Base-by-base conservation (phyloP, 2,888 invertebrate species). In the Spodoptera littoralis region DNA sequence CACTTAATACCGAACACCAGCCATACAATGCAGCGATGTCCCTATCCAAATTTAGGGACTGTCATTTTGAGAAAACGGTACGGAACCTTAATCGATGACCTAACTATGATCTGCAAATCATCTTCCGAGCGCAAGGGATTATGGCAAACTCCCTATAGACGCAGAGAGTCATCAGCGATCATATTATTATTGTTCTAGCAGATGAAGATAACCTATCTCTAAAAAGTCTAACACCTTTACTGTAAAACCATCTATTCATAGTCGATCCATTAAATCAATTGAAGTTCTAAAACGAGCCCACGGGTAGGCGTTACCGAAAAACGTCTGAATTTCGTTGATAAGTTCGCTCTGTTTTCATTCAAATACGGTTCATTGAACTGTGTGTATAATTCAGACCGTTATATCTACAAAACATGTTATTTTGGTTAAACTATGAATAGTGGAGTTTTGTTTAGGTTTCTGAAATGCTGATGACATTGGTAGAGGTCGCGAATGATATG, bases 301-400 rank as follows among this genome's bases (percentile, higher is more conserved):
- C 12, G 22, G 11, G 58, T 47, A 60, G 56, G 60, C 71, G 60
- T 71, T 9, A 36, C 36, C 52, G 42, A 60, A 56, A 65, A 56
- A 30, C 55, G 52, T 70, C 47, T 9, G 43, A 65, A 48, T 24
- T 44, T 57, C 56, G 18, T 18, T 18, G 60, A 53, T 66, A 44
- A 60, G 8, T 30, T 30, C 12, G 5, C 45, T 9, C 36, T 56
- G 66, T 71, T 65, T 71, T 70, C 55, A 46, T 65, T 18, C 9
- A 47, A 51, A 64, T 64, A 56, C 27, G 22, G 30, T 47, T 70
- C 70, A 71, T 53, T 57, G 70, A 70, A 70, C 70, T 56, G 5
- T 27, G 27, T 27, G 27, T 27, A 27, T 27, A 27, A 54, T 56
- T 42, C 22, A 3, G 11, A 45, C 71, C 60, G 71, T 71, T 65